Conservation (phyloP, 2,113 vertebrate genomes). For the Corythornis vintsioides region DNA sequence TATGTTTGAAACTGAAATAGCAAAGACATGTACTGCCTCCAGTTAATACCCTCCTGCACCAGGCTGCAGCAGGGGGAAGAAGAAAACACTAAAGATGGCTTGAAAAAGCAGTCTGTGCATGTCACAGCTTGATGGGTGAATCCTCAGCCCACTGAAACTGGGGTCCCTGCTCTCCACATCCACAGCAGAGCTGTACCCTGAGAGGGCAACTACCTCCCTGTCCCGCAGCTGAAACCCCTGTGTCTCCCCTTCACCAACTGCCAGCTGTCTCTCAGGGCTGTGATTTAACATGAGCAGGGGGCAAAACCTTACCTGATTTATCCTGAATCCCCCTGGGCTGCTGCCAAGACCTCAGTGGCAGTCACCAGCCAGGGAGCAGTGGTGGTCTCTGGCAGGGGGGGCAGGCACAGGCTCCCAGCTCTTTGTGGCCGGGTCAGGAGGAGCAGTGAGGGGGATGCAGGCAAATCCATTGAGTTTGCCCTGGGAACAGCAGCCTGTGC, state of each 20-base stretch:
- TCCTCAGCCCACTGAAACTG: neutral
- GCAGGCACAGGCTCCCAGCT: neutral
- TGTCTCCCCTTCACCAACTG: neutral
- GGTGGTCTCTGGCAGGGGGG: neutral
- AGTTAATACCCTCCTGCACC: neutral
- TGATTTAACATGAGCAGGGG: neutral
- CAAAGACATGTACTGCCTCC: neutral
- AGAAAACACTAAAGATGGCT: neutral
- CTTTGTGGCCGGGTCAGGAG: fast-evolving
- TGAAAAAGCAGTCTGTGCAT: neutral
- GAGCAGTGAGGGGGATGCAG: fast-evolving
- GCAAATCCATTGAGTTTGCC: neutral
- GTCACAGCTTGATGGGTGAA: fast-evolving
- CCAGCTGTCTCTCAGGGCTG: neutral
- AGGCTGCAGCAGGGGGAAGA: neutral
- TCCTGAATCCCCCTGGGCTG: too few relatives aligned
- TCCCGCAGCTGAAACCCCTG: neutral
- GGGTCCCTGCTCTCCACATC: neutral
- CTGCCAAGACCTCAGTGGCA: neutral
- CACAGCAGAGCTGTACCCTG: neutral
- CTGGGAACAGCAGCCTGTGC: neutral
- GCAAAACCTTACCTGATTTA: neutral
- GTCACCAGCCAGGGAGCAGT: neutral
- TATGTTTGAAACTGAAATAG: neutral
- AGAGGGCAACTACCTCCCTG: too few relatives aligned